Percentiles rank a stretch among this genome's conserved stretches.
phyloP scores from a whole-genome alignment of 2,888 invertebrate genomes.

The Apotomis capreana region DNA sequence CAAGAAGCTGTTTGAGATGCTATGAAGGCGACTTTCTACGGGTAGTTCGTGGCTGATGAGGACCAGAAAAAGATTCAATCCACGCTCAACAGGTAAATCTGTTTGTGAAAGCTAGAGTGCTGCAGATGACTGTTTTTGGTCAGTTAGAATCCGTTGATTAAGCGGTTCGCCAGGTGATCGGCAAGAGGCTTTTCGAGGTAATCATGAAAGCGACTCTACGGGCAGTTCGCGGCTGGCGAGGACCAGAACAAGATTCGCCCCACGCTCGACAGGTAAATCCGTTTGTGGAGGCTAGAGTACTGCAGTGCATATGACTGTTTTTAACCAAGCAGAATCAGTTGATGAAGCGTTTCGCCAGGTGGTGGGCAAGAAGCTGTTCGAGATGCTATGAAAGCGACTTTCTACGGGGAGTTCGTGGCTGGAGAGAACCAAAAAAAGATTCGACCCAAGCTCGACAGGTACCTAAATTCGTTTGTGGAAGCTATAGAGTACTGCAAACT shows the following conservation, averaged over 20 bases:
- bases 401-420: constrained; percentile 99
- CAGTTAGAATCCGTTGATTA: constrained; percentile 86
- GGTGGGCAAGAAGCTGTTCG: constrained; percentile 92
- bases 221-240: constrained; percentile 99
- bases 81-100: constrained; percentile 86
- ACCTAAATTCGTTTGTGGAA: constrained; percentile 34
- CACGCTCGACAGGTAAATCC: constrained; percentile 87
- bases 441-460: constrained; percentile 91
- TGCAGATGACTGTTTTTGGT: too few species aligned
- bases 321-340: constrained; percentile 70
- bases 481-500: too few species aligned
- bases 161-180: constrained; percentile 88
- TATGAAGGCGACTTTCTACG: constrained; percentile 99
- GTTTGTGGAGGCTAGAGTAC: too few species aligned
- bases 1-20: constrained; percentile 88
- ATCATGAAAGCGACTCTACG: constrained; percentile 98
- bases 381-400: constrained; percentile 95
- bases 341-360: constrained; percentile 90
- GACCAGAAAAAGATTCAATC: constrained; percentile 94
- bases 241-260: constrained; percentile 94
- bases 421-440: constrained; percentile 96
- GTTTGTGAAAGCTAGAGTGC: too few species aligned
- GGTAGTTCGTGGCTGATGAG: constrained; percentile 99
- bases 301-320: too few species aligned
- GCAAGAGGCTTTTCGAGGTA: constrained; percentile 90